phyloP scores from a whole-genome alignment of 2,797 vertebrate species.

The Halcyon smyrnensis region DNA sequence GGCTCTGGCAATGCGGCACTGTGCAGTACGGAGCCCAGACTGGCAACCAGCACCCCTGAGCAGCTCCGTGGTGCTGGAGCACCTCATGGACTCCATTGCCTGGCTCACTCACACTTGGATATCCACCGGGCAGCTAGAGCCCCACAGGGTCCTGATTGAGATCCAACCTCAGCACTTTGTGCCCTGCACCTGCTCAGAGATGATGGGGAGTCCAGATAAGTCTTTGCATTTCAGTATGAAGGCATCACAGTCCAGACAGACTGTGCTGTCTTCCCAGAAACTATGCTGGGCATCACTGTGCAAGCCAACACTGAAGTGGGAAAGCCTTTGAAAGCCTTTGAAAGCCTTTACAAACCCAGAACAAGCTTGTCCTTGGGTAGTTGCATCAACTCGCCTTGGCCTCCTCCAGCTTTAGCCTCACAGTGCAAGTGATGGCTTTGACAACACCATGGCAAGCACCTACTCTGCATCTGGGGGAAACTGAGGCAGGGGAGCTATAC shows the following conservation, averaged over 20 bases:
- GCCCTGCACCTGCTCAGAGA: background rate
- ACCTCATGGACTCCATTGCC: fast-evolving
- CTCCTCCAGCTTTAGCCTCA: background rate
- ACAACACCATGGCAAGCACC: fast-evolving
- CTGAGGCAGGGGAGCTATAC: background rate
- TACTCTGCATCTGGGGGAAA: background rate
- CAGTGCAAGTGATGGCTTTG: background rate
- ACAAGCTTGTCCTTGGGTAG: background rate
- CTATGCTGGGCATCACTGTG: fast-evolving
- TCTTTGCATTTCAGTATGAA: fast-evolving
- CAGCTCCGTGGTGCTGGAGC: fast-evolving
- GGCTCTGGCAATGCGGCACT: fast-evolving
- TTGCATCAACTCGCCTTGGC: fast-evolving
- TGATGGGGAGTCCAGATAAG: fast-evolving
- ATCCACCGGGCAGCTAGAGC: fast-evolving
- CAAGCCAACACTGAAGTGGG: background rate
- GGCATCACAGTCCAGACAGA: background rate
- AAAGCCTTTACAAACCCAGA: background rate
- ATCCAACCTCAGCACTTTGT: background rate
- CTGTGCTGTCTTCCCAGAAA: background rate
- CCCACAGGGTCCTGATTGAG: fast-evolving
- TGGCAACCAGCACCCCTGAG: fast-evolving
- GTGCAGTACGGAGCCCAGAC: fast-evolving
- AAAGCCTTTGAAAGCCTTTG: too few species aligned
- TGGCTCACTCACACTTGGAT: fast-evolving